Base-by-base conservation (phyloP, 2,797 vertebrate species). In the Paguma larvata region DNA sequence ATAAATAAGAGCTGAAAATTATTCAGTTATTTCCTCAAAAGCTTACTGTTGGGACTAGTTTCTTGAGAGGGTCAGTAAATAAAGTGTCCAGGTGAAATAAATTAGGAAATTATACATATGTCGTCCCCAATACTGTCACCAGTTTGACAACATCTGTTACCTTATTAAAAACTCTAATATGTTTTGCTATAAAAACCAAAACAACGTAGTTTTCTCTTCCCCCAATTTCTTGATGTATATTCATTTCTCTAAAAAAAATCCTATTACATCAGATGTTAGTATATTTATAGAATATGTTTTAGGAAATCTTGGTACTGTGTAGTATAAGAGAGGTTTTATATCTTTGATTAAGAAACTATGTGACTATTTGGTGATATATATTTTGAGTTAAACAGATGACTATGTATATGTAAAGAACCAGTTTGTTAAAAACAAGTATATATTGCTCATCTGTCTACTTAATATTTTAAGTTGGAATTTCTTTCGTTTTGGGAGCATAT, bases 401-500 rank as follows among this genome's bases (percentile, higher is more conserved):
- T 59, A 16, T 78, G 1, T 93, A n/a, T 86, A 90, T 63, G 38
- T 95, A 67, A 91, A 80, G 14, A 85, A 44, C 0, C 1, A 51
- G 23, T 85, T 95, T 96, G 12, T 85, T 95, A 51, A 72, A 92
- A 93, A 59, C 7, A 67, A 30, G 0, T 87, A 25, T 70, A 44
- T 86, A 63, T 85, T 88, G 2, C 44, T 85, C 10, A 25, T 65
- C 48, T 93, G 32, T 30, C 67, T 80, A 32, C 56, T 92, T 78
- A 27, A 63, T 89, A 95, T 97, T 85, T 91, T 56, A 95, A 93
- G 38, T 70, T 94, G 18, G 68, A 92, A 85, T 91, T 85, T 97
- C 19, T 82, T 2, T 91, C 94, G 63, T 95, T 97, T 89, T 1
- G 72, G 9, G 92, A 92, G 2, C 94, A 62, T 67, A 96, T 16